These are phyloP conservation scores for Ibycter americanus DNA, from an alignment of 2,797 vertebrate species.

Conservation along the genomic window DNA sequence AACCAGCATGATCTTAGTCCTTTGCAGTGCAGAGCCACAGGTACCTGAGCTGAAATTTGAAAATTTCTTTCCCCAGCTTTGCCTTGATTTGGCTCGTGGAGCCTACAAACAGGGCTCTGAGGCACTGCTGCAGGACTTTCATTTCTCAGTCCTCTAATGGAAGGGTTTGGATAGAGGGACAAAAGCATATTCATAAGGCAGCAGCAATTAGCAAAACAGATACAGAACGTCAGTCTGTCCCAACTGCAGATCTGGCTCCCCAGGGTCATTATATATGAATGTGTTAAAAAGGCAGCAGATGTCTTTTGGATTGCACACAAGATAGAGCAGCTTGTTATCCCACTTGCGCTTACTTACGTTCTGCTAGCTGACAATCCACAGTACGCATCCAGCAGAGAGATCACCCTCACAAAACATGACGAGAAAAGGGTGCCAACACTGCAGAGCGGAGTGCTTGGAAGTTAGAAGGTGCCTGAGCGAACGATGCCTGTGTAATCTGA, in stretches of 20 bases:
- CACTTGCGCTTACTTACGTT: not conserved
- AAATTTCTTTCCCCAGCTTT: not conserved
- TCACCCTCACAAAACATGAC: not conserved
- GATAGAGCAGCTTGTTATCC: conserved; percentile 19
- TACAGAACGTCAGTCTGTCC: conserved; percentile 53
- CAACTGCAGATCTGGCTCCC: conserved; percentile 40
- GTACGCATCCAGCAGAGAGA: not conserved
- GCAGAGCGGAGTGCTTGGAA: not conserved
- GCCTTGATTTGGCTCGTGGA: not conserved
- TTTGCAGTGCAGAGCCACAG: not conserved
- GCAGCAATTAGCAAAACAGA: conserved; percentile 46
- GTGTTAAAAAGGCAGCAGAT: conserved; percentile 61
- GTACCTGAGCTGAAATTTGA: conserved; percentile 28
- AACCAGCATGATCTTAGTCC: not conserved
- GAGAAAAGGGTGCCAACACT: not conserved
- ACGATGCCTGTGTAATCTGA: not conserved
- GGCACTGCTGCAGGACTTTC: conserved; percentile 13
- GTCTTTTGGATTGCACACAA: conserved; percentile 8
- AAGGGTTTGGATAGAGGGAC: conserved; percentile 1
- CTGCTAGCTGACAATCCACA: not conserved
- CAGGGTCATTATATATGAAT: conserved; percentile 13
- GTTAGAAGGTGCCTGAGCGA: not conserved
- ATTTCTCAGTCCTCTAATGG: conserved; percentile 1
- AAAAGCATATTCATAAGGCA: conserved; percentile 37
- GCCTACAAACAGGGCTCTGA: not conserved